These are phyloP conservation scores for Diadema setosum DNA, from an alignment of 35 echinoderm and acorn worm genomes.

Conservation along the genomic window DNA sequence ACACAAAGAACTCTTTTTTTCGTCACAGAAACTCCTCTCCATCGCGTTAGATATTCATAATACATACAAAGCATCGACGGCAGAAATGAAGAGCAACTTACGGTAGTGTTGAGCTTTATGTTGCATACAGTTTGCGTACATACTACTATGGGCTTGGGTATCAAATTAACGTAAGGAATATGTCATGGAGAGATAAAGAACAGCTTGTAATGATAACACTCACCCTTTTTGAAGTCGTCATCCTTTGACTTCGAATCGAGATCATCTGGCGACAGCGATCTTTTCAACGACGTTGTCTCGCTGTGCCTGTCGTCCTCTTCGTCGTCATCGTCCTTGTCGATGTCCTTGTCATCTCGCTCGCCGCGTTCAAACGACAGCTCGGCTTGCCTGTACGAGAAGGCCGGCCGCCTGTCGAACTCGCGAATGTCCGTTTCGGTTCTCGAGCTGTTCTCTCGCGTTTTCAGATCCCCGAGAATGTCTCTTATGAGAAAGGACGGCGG, in stretches of 20 bases:
- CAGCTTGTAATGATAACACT: no score
- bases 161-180: no score
- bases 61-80: no score
- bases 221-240: neutral
- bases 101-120: no score
- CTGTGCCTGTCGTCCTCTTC: neutral
- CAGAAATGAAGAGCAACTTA: no score
- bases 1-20: no score
- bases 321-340: neutral
- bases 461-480: neutral
- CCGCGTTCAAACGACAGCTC: neutral
- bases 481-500: neutral
- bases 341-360: neutral
- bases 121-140: no score
- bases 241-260: slow-evolving; percentile 10
- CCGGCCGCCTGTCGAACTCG: neutral
- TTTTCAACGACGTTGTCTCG: slow-evolving; percentile 12
- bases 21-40: no score
- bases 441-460: neutral
- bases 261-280: neutral
- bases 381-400: neutral
- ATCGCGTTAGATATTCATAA: no score
- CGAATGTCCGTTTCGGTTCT: slow-evolving; percentile 1
- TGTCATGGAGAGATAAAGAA: no score
- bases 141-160: no score